Evolutionary conservation across 1,140 invertebrate genomes (phyloP).

Genomic region (Drosophila triauraria): DNA sequence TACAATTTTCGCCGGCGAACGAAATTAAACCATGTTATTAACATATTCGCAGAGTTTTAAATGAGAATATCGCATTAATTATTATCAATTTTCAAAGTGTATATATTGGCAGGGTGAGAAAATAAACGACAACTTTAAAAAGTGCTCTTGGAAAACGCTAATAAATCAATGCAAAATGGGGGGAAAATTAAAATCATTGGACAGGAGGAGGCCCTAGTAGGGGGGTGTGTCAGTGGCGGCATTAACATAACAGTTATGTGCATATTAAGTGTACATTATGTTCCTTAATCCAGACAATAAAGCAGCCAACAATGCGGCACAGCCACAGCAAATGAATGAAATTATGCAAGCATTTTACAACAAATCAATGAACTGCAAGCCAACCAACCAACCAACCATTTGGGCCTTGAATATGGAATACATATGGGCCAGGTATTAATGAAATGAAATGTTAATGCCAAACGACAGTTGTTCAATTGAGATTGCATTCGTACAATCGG

Average conservation of each 20-base stretch:
- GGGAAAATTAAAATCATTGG: conserved; percentile 33
- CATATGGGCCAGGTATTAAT: conserved; percentile 14
- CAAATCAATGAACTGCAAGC: conserved; percentile 48
- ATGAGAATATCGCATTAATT: conserved; percentile 56
- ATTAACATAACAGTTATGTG: conserved; percentile 63
- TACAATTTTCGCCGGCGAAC: conserved; percentile 31
- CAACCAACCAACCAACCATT: conserved; percentile 7
- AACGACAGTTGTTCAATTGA: conserved; percentile 16
- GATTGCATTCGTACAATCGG: conserved; percentile 4
- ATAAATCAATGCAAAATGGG: conserved; percentile 65
- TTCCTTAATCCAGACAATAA: conserved; percentile 71
- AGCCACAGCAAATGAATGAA: conserved; percentile 45
- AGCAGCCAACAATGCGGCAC: conserved; percentile 37
- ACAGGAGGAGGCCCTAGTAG: conserved; percentile 5
- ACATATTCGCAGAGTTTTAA: conserved; percentile 47
- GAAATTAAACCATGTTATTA: conserved; percentile 41
- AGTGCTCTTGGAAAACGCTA: conserved; percentile 50
- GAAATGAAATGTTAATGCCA: conserved; percentile 43
- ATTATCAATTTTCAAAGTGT: conserved; percentile 34
- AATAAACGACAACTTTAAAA: conserved; percentile 26
- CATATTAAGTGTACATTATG: conserved; percentile 70
- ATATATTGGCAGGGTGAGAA: background rate
- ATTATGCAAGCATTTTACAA: conserved; percentile 48
- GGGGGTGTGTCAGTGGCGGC: conserved; percentile 3
- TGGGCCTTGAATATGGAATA: conserved; percentile 18